A percentile compares a stretch with the other conserved stretches of the same genome.
Conservation (phyloP, 2,113 vertebrate species). For the Nannobrachium achirus region DNA sequence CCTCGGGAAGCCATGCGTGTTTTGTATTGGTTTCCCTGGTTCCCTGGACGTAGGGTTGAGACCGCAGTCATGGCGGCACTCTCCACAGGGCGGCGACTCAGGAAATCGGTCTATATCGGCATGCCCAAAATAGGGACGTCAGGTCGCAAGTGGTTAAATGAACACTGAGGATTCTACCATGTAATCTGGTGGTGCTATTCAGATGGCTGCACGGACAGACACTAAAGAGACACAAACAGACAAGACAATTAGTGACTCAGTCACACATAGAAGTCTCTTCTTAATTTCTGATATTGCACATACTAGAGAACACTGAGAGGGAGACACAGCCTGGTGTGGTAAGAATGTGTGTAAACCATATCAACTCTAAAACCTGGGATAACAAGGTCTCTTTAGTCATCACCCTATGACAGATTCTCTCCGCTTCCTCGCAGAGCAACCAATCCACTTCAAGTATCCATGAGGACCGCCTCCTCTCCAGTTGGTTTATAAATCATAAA, state of each 20-base stretch:
- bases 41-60: no score
- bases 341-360: conserved; percentile 69
- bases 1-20: no score
- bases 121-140: no score
- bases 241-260: conserved; percentile 21
- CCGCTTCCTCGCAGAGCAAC: conserved; percentile 15
- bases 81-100: no score
- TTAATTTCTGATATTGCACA: conserved; percentile 73
- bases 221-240: conserved; percentile 13
- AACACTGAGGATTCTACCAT: not conserved
- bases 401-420: conserved; percentile 46
- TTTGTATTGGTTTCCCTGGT: no score
- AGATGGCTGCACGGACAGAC: conserved; percentile 1
- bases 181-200: conserved; percentile 3
- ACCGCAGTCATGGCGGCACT: no score
- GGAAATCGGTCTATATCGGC: no score
- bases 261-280: conserved; percentile 49
- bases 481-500: conserved; percentile 22
- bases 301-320: conserved; percentile 63
- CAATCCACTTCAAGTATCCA: conserved; percentile 46
- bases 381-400: not conserved
- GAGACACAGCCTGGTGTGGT: conserved; percentile 54
- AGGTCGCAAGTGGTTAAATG: no score
- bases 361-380: conserved; percentile 53
- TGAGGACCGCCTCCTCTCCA: conserved; percentile 27